A percentile compares a stretch with the other conserved stretches of the same genome.
Conservation (phyloP, 2,113 vertebrate species). For the Muntiacus reevesi region DNA sequence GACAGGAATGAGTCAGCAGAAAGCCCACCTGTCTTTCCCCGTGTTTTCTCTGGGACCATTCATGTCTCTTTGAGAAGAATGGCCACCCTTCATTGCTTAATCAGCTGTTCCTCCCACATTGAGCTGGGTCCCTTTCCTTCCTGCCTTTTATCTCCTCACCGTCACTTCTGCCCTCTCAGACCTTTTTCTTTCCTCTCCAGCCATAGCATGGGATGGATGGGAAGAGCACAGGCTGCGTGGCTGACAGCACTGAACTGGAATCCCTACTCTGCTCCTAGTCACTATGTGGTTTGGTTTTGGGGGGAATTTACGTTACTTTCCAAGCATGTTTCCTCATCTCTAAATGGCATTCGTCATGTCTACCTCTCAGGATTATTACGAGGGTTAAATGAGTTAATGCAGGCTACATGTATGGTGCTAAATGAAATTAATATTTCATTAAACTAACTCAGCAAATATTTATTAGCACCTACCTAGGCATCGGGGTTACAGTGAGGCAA, state of each 20-base stretch:
- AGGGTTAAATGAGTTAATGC: neutral
- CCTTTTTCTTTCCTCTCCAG: neutral
- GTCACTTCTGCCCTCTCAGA: neutral
- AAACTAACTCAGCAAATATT: neutral
- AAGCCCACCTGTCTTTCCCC: neutral
- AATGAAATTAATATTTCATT: neutral
- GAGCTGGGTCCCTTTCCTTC: neutral
- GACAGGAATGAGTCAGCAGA: neutral
- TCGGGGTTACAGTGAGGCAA: neutral
- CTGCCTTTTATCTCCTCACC: neutral
- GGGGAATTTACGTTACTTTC: neutral
- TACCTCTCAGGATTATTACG: neutral
- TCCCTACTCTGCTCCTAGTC: neutral
- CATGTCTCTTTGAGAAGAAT: neutral
- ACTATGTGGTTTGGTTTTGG: neutral
- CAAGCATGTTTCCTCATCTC: neutral
- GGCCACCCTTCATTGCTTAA: rapidly evolving
- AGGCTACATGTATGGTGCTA: neutral
- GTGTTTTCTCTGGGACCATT: neutral
- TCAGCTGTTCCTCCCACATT: neutral
- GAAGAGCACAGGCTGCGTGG: neutral
- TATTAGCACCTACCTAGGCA: neutral
- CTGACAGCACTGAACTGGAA: neutral
- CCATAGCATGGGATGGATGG: neutral
- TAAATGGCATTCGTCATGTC: neutral